Percentiles rank a stretch among this genome's conserved stretches.
phyloP scores from a whole-genome alignment of 30 jellyfish, hydroid and myxozoan genomes.

The Cassiopea andromeda region DNA sequence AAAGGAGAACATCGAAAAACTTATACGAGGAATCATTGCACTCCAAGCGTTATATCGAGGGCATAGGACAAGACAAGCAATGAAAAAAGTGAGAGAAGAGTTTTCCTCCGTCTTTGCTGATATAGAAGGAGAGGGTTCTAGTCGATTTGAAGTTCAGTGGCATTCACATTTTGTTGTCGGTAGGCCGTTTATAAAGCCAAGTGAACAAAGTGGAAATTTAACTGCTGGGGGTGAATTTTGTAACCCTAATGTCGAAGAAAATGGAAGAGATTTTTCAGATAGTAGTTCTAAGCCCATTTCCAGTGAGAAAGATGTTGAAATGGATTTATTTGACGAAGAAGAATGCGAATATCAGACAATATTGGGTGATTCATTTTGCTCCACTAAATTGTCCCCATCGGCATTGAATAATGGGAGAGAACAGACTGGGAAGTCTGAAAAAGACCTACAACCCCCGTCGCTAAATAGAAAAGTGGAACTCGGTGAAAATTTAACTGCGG shows the following conservation, averaged over 20 bases:
- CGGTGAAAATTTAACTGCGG: not conserved
- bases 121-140: conserved; percentile 27
- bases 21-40: conserved; percentile 11
- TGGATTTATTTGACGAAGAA: not conserved
- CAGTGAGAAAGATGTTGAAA: not conserved
- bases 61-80: conserved; percentile 31
- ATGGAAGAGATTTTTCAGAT: too few relatives aligned
- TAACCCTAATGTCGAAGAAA: not conserved
- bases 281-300: not conserved
- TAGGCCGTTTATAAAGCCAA: conserved; percentile 5
- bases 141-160: not conserved
- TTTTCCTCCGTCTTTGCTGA: conserved; percentile 29
- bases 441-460: not conserved
- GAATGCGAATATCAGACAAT: not conserved
- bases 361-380: not conserved
- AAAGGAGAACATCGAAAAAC: not conserved
- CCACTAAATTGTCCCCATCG: not conserved
- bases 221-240: not conserved
- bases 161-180: not conserved
- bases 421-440: not conserved
- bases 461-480: not conserved
- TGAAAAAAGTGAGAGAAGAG: conserved; percentile 33
- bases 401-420: not conserved
- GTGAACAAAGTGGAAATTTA: not conserved
- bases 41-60: conserved; percentile 72